These are phyloP conservation scores for Cyanoliseus patagonus DNA, from an alignment of 2,113 vertebrate species.

Conservation along the genomic window DNA sequence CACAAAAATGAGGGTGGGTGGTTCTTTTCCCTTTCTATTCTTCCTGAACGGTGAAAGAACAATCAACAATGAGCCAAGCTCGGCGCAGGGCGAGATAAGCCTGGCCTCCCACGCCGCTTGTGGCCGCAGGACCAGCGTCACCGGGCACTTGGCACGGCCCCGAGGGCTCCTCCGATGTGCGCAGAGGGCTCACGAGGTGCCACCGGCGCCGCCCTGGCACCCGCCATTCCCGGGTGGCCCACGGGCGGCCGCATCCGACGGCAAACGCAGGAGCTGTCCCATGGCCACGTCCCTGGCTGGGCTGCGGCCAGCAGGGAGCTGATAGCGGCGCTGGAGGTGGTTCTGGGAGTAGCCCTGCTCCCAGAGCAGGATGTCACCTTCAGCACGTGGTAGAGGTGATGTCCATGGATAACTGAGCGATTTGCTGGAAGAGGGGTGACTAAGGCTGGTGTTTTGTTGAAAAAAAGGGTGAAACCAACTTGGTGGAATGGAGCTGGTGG, in stretches of 20 bases:
- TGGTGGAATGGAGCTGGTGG: not conserved
- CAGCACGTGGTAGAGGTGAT: not conserved
- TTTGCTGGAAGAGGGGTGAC: not conserved
- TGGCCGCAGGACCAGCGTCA: fast-evolving
- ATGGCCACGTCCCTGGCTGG: fast-evolving
- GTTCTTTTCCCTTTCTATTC: not conserved
- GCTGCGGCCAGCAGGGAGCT: not conserved
- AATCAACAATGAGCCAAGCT: slow-evolving; percentile 17
- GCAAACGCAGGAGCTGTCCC: not conserved
- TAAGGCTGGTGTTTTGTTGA: not conserved
- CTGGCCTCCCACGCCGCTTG: not conserved
- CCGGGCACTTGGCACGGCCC: not conserved
- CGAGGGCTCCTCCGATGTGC: not conserved
- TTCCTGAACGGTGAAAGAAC: not conserved
- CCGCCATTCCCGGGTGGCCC: not conserved
- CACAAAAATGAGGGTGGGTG: not conserved
- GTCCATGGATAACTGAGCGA: fast-evolving
- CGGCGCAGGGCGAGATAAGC: not conserved
- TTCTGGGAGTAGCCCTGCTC: not conserved
- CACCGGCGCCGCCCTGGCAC: not conserved
- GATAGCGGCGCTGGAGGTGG: not conserved
- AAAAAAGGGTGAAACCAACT: not conserved
- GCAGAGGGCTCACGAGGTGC: not conserved
- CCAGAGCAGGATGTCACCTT: not conserved
- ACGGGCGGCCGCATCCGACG: fast-evolving